Evolutionary conservation across 2,888 invertebrate genomes (phyloP), one percentile per base, ranked within the genome.

Genomic region (Matsumyia berberina): DNA sequence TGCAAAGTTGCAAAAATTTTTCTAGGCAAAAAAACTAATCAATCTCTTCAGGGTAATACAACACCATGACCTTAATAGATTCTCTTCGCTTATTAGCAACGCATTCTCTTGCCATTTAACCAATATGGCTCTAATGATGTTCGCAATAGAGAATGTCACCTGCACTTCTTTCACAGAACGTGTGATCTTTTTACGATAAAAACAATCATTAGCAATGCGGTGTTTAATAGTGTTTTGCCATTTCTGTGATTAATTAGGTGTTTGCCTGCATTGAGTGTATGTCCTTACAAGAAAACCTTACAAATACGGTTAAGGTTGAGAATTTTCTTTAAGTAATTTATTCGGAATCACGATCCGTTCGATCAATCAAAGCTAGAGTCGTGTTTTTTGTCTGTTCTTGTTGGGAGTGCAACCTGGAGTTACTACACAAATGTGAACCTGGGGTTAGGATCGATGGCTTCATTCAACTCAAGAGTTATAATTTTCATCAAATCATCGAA

Each of bases 21-120:
- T n/a, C n/a, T n/a, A n/a, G n/a, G n/a, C n/a, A n/a, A n/a, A n/a
- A n/a, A n/a, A n/a, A n/a, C n/a, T n/a, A n/a, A n/a, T n/a, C n/a
- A n/a, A n/a, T n/a, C n/a, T n/a, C n/a, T n/a, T n/a, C n/a, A n/a
- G n/a, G n/a, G n/a, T n/a, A n/a, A n/a, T n/a, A n/a, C n/a, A n/a
- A n/a, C n/a, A 51, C 58, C 66, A 66, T 79, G 79, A 73, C 79
- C 79, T 73, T 73, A 79, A 79, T 79, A 66, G 66, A 57, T 66
- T 31, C 51, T 33, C 42, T 15, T 19, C 29, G 35, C 58, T 73
- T 66, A 73, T 73, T 73, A 79, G 58, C 58, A 57, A 33, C 49
- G 29, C 42, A 60, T 42, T 67, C 79, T 73, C 51, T 60, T 58
- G 42, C 7, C 15, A 46, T 49, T 39, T 49, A 3, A 12, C 79